Percentiles rank a stretch among this genome's conserved stretches.
Conservation (phyloP, 23 tunicate species). For the Phallusia fumigata region DNA sequence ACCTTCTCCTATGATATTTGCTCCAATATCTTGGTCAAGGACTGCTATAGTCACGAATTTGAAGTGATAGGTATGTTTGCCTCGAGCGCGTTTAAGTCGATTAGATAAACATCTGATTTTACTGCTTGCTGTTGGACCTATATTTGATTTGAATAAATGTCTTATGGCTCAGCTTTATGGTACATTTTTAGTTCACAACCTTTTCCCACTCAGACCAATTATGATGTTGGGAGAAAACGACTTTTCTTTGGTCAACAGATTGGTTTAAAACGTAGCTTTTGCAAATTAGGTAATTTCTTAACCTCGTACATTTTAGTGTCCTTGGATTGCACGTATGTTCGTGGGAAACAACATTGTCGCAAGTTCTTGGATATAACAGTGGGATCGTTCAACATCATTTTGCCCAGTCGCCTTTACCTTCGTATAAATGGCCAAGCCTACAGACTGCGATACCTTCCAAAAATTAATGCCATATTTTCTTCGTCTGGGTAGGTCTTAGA, state of each 20-base stretch:
- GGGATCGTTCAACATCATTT: background rate
- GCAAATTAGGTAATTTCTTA: background rate
- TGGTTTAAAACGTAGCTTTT: background rate
- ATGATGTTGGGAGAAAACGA: too few species aligned
- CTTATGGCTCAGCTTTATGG: too few species aligned
- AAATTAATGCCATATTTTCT: background rate
- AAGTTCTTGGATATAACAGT: slow-evolving; percentile 13
- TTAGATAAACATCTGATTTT: too few species aligned
- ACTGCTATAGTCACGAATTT: slow-evolving; percentile 17
- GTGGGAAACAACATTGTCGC: background rate
- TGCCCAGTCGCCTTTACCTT: background rate
- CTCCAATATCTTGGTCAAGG: slow-evolving; percentile 18
- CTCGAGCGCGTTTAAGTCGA: too few species aligned
- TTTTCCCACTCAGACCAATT: too few species aligned
- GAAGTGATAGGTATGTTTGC: slow-evolving; percentile 22
- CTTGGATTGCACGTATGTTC: slow-evolving; percentile 4
- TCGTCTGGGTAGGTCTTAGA: background rate
- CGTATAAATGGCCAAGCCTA: background rate
- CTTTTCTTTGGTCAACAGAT: too few species aligned
- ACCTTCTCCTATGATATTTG: slow-evolving; percentile 14
- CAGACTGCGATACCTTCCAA: slow-evolving; percentile 25
- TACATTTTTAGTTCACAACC: too few species aligned
- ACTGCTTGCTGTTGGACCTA: too few species aligned
- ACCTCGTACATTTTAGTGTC: background rate
- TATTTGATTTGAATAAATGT: too few species aligned